These are phyloP conservation scores for Sipha flava DNA, from an alignment of 1,140 invertebrate genomes.

Conservation along the genomic window DNA sequence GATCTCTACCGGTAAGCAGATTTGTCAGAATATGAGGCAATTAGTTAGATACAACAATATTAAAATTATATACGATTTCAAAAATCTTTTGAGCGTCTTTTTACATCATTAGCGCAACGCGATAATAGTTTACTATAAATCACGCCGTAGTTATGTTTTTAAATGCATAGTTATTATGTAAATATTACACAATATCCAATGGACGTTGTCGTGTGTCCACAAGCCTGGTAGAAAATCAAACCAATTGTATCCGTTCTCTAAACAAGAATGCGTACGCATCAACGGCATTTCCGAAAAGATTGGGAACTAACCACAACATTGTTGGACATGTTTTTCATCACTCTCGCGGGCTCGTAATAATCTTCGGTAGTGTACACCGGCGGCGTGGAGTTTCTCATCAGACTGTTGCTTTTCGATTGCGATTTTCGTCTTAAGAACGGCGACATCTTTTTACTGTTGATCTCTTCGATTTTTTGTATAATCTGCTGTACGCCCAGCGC, in stretches of 20 bases:
- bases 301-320: background rate
- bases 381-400: background rate
- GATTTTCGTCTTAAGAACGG: conserved; percentile 8
- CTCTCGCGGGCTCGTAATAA: background rate
- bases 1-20: background rate
- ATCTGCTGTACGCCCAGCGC: conserved; percentile 16
- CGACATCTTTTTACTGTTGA: background rate
- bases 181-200: background rate
- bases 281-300: background rate
- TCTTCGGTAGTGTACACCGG: background rate
- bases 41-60: background rate
- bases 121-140: background rate
- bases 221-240: background rate
- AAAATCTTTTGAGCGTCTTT: background rate
- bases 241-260: no score
- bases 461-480: conserved; percentile 16
- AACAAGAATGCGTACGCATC: background rate
- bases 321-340: background rate
- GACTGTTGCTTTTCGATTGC: background rate
- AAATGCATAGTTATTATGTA: background rate
- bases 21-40: background rate
- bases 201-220: background rate
- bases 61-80: background rate
- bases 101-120: background rate
- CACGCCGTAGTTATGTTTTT: background rate